phyloP scores from a whole-genome alignment of 2,888 invertebrate genomes.

The Drosophila nigritarsus region DNA sequence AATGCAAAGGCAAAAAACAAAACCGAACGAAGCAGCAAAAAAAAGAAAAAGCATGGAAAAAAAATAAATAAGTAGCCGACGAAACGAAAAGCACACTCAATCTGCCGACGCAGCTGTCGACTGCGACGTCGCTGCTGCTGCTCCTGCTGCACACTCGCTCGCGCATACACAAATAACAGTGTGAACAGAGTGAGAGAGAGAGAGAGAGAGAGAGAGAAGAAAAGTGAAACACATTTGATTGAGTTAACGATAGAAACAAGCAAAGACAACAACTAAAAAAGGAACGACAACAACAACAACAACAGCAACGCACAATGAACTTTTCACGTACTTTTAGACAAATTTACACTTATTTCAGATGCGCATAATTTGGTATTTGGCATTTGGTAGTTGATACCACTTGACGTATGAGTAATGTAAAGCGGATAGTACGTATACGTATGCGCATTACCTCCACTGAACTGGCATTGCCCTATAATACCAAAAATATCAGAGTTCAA shows the following conservation, averaged over 20 bases:
- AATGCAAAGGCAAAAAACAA: slow-evolving; percentile 53
- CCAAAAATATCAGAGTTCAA: slow-evolving; percentile 71
- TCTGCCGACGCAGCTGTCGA: slow-evolving; percentile 54
- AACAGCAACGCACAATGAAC: slow-evolving; percentile 64
- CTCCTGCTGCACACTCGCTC: slow-evolving; percentile 33
- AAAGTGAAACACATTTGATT: slow-evolving; percentile 66
- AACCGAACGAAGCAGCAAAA: slow-evolving; percentile 41
- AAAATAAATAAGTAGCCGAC: slow-evolving; percentile 44
- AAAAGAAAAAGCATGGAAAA: slow-evolving; percentile 20
- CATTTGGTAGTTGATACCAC: slow-evolving; percentile 12
- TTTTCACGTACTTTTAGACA: slow-evolving; percentile 39
- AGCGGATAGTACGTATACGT: slow-evolving; percentile 55
- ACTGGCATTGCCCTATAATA: slow-evolving; percentile 4
- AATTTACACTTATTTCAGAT: slow-evolving; percentile 52
- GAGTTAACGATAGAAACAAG: slow-evolving; percentile 59
- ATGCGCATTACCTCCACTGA: neutral
- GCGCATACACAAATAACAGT: neutral
- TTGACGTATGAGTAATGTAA: slow-evolving; percentile 65
- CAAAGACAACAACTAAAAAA: neutral
- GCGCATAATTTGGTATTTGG: slow-evolving; percentile 58
- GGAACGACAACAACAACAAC: neutral
- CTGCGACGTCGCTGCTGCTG: slow-evolving; percentile 34
- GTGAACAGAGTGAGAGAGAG: slow-evolving; percentile 4
- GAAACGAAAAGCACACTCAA: slow-evolving; percentile 63
- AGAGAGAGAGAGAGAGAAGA: slow-evolving; percentile 24